A percentile compares a stretch with the other conserved stretches of the same genome.
These are phyloP conservation scores for Metallyticus violacea DNA, from an alignment of 2,888 invertebrate genomes.

Conservation along the genomic window DNA sequence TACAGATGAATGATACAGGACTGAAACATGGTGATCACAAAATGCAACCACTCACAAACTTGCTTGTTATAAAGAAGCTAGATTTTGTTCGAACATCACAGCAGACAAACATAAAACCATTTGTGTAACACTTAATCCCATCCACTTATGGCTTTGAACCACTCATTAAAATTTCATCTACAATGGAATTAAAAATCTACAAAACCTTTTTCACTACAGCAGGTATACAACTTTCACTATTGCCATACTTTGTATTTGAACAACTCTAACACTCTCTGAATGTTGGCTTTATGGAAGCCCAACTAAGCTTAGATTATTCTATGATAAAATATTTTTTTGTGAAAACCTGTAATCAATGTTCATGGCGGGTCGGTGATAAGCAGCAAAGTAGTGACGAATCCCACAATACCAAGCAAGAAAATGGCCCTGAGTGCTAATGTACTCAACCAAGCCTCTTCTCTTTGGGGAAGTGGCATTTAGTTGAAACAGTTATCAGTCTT, in stretches of 20 bases:
- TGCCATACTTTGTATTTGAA: not conserved
- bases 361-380: too few species aligned
- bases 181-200: too few species aligned
- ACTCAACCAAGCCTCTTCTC: too few species aligned
- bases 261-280: too few species aligned
- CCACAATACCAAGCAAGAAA: not conserved
- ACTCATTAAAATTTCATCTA: not conserved
- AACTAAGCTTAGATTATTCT: not conserved
- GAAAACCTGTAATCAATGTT: not conserved
- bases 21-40: not conserved
- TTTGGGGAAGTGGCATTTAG: too few species aligned
- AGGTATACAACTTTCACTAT: not conserved
- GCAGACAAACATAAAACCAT: not conserved
- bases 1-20: not conserved
- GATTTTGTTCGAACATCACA: not conserved
- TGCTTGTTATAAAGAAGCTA: not conserved
- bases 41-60: not conserved
- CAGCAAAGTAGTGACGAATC: too few species aligned
- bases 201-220: not conserved
- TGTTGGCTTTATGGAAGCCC: too few species aligned
- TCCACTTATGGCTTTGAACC: not conserved
- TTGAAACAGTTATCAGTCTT: conserved; percentile 32
- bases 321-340: not conserved
- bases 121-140: not conserved
- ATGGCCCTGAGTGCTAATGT: not conserved